Evolutionary conservation across 2,888 invertebrate species (phyloP).

Genomic region (Caenorhabditis sp.): DNA sequence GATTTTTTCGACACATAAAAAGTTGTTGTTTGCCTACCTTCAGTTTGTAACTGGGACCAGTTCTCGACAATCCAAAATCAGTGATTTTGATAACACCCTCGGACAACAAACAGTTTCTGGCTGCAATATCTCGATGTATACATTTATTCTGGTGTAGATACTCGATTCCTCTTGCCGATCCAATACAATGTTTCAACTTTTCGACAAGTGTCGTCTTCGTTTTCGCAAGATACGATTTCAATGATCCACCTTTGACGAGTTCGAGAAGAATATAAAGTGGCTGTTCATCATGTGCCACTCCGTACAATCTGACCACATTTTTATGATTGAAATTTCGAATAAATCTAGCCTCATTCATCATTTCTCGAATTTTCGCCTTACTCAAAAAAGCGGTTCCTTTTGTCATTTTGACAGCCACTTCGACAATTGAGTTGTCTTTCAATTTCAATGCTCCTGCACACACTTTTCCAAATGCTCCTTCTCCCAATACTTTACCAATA

Average conservation of each 20-base stretch:
- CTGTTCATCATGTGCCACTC: slow-evolving; percentile 45
- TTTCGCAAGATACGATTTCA: slow-evolving; percentile 16
- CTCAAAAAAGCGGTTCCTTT: slow-evolving; percentile 23
- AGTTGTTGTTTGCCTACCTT: no score
- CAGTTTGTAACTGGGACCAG: slow-evolving; percentile 26
- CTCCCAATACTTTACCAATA: slow-evolving; percentile 35
- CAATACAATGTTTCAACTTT: slow-evolving; percentile 2
- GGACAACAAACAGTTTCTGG: slow-evolving; percentile 25
- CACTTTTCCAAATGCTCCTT: slow-evolving; percentile 47
- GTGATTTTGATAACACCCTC: slow-evolving; percentile 35
- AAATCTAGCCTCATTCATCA: slow-evolving; percentile 51
- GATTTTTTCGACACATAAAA: no score
- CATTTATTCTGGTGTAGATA: slow-evolving; percentile 27
- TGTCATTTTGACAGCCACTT: slow-evolving; percentile 43
- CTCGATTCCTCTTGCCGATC: slow-evolving; percentile 20
- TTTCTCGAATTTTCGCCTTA: slow-evolving; percentile 42
- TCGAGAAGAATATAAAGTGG: slow-evolving; percentile 46
- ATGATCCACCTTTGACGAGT: slow-evolving; percentile 30
- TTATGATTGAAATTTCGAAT: slow-evolving; percentile 37
- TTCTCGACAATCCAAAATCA: slow-evolving; percentile 45
- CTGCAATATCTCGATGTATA: slow-evolving; percentile 40
- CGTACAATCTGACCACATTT: slow-evolving; percentile 44
- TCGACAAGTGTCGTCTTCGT: slow-evolving; percentile 11
- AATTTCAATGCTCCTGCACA: slow-evolving; percentile 18
- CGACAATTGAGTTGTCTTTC: slow-evolving; percentile 18